These are phyloP conservation scores for Gorsachius magnificus DNA, from an alignment of 2,797 vertebrate species.

Conservation along the genomic window DNA sequence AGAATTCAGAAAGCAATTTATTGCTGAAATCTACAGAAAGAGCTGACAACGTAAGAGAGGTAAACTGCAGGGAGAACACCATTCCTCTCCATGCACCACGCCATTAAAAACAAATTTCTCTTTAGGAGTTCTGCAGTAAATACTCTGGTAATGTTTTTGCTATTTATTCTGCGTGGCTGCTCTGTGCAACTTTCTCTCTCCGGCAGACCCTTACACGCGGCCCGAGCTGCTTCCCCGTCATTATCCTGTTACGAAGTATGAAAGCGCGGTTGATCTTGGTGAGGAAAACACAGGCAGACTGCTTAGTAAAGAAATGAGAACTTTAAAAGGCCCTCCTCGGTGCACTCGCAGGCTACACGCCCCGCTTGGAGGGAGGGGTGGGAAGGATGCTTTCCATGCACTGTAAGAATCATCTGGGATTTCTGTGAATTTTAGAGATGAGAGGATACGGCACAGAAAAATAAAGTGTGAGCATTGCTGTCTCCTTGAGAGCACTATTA, in stretches of 20 bases:
- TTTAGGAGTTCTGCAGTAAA: neutral
- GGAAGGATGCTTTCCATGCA: slow-evolving; percentile 2
- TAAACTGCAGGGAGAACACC: neutral
- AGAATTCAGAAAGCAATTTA: neutral
- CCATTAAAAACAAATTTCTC: neutral
- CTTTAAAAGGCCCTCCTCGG: neutral
- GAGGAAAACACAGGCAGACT: neutral
- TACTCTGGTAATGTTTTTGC: neutral
- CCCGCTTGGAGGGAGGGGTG: slow-evolving; percentile 3
- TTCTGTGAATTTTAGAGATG: slow-evolving; percentile 10
- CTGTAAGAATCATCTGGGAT: slow-evolving; percentile 24
- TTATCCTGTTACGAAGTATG: neutral
- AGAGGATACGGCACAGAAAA: neutral
- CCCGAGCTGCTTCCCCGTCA: neutral
- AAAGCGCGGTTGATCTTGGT: neutral
- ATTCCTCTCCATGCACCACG: neutral
- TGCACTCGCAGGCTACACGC: neutral
- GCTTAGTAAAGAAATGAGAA: neutral
- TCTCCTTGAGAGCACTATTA: neutral
- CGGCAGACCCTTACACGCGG: neutral
- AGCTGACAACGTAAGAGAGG: neutral
- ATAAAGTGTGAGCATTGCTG: neutral
- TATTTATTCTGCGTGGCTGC: neutral
- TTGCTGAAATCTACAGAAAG: neutral
- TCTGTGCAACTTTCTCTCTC: neutral